Conservation (phyloP, 2,113 vertebrate genomes). For the Piaya cayana region DNA sequence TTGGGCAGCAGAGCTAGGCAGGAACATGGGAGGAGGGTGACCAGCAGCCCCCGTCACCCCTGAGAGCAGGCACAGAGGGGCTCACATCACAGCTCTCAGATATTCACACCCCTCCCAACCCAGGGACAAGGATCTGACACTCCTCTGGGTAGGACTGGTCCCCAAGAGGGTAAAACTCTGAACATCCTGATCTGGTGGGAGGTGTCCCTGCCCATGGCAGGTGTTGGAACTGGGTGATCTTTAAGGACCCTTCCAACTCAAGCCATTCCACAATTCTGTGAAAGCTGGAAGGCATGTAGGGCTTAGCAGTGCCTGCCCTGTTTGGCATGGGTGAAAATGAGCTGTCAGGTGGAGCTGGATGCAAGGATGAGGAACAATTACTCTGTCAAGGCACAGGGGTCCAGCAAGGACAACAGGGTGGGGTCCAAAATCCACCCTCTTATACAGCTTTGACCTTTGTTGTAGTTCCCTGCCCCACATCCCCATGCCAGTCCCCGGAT, state of each 20-base stretch:
- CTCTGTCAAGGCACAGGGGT: not conserved
- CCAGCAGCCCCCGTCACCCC: not conserved
- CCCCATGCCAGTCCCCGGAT: accelerated
- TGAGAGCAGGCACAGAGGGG: accelerated
- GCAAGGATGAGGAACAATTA: not conserved
- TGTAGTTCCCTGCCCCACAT: not conserved
- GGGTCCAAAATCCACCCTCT: not conserved
- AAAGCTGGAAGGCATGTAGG: accelerated
- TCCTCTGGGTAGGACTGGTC: not conserved
- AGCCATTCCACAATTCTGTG: too few species aligned
- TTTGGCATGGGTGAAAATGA: not conserved
- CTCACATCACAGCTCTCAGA: not conserved
- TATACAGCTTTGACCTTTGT: not conserved
- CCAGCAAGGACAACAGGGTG: not conserved
- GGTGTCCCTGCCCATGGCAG: too few species aligned
- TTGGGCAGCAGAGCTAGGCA: not conserved
- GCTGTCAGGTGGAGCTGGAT: accelerated
- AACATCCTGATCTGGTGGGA: too few species aligned
- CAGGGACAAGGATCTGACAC: not conserved
- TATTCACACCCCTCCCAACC: not conserved
- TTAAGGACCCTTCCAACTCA: too few species aligned
- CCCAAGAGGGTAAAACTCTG: not conserved
- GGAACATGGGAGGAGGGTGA: accelerated
- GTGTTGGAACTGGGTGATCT: too few species aligned
- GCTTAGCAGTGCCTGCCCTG: not conserved